Conservation (phyloP, 2,797 vertebrate genomes). For the Borostomias antarcticus region DNA sequence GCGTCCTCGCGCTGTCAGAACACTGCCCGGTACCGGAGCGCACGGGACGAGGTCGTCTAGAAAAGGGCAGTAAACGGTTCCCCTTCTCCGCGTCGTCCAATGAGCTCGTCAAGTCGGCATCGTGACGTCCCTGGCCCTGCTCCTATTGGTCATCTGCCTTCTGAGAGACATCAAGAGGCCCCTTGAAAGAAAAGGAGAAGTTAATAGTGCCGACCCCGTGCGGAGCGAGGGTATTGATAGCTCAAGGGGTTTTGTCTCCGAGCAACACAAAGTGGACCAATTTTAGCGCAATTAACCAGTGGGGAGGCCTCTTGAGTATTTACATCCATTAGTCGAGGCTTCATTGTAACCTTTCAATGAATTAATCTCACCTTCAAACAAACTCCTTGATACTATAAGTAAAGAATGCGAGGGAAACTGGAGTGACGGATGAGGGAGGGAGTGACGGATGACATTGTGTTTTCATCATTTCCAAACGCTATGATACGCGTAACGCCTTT, state of each 20-base stretch:
- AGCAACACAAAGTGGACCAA: slow-evolving; percentile 72
- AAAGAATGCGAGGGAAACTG: slow-evolving; percentile 7
- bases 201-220: slow-evolving; percentile 83
- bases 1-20: slow-evolving; percentile 53
- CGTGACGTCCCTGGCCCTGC: slow-evolving; percentile 56
- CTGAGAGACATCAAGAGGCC: slow-evolving; percentile 74
- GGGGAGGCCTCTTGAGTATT: slow-evolving; percentile 73
- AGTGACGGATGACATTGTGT: background rate
- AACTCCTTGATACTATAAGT: slow-evolving; percentile 16
- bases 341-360: slow-evolving; percentile 52
- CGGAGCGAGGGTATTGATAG: slow-evolving; percentile 76
- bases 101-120: slow-evolving; percentile 51
- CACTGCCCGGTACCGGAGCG: slow-evolving; percentile 50
- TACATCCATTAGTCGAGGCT: slow-evolving; percentile 64
- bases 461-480: background rate
- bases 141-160: slow-evolving; percentile 69
- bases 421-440: background rate
- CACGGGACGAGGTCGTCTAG: slow-evolving; percentile 66
- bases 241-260: slow-evolving; percentile 57
- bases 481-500: too few species aligned
- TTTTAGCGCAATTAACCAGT: slow-evolving; percentile 82
- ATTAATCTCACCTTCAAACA: slow-evolving; percentile 26
- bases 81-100: slow-evolving; percentile 71
- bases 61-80: slow-evolving; percentile 68
- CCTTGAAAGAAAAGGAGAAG: slow-evolving; percentile 75